phyloP scores from a whole-genome alignment of 2,113 vertebrate species.

The Morone chrysops region DNA sequence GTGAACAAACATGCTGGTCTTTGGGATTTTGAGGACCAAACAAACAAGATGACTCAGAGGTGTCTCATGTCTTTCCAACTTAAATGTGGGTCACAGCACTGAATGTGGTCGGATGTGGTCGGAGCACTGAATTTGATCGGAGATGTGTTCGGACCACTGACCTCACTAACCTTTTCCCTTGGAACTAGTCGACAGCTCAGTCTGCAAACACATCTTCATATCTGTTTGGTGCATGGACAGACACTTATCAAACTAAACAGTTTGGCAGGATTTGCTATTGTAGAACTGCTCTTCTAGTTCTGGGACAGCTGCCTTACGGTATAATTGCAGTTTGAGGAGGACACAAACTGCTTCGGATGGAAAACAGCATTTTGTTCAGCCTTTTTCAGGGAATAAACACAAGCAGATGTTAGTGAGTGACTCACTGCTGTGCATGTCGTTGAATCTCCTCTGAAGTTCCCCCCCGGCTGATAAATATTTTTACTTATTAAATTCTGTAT shows the following conservation, averaged over 20 bases:
- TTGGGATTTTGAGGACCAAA: background rate
- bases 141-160: background rate
- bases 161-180: background rate
- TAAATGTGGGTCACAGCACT: background rate
- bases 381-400: background rate
- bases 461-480: background rate
- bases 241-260: background rate
- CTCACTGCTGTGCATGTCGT: background rate
- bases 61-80: background rate
- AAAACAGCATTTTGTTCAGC: background rate
- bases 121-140: background rate
- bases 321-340: background rate
- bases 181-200: background rate
- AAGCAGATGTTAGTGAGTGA: slow-evolving; percentile 13
- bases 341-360: background rate
- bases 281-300: background rate
- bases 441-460: background rate
- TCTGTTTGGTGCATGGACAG: background rate
- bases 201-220: background rate
- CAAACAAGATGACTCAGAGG: background rate
- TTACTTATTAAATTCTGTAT: background rate
- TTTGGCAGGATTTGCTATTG: background rate
- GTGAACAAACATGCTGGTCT: background rate
- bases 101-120: background rate
- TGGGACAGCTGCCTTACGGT: background rate